These are phyloP conservation scores for Incurvaria masculella DNA, from an alignment of 2,888 invertebrate genomes.

Conservation along the genomic window DNA sequence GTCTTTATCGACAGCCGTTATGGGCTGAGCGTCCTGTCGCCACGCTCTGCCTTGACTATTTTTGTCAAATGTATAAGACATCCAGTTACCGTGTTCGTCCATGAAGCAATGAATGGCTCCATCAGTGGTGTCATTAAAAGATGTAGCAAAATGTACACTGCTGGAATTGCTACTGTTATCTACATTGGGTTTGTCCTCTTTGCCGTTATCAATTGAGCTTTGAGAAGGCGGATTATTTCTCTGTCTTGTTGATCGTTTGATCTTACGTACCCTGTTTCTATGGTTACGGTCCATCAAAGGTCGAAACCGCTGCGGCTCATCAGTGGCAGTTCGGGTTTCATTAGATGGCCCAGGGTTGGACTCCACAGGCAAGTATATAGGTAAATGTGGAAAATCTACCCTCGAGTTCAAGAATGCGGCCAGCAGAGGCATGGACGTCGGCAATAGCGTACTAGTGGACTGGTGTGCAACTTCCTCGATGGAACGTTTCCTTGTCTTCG, in stretches of 20 bases:
- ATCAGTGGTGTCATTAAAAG: slow-evolving; percentile 78
- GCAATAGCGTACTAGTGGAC: slow-evolving; percentile 63
- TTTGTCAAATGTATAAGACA: slow-evolving; percentile 84
- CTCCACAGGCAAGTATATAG: slow-evolving; percentile 36
- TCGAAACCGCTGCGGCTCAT: slow-evolving; percentile 35
- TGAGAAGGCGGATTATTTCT: slow-evolving; percentile 37
- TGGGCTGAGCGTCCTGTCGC: slow-evolving; percentile 39
- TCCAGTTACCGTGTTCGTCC: slow-evolving; percentile 84
- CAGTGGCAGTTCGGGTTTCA: slow-evolving; percentile 28
- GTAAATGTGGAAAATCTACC: slow-evolving; percentile 48
- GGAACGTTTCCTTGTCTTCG: slow-evolving; percentile 47
- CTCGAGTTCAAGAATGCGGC: slow-evolving; percentile 63
- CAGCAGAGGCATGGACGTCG: slow-evolving; percentile 59
- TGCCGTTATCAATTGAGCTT: slow-evolving; percentile 32
- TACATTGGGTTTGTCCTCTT: slow-evolving; percentile 24
- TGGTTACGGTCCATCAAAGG: slow-evolving; percentile 51
- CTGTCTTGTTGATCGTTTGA: slow-evolving; percentile 55
- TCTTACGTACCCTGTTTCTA: slow-evolving; percentile 49
- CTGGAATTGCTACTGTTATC: slow-evolving; percentile 32
- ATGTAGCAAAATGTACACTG: slow-evolving; percentile 67
- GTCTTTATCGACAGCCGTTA: slow-evolving; percentile 31
- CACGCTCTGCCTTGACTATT: slow-evolving; percentile 55
- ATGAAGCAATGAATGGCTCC: slow-evolving; percentile 84
- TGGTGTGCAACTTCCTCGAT: slow-evolving; percentile 62
- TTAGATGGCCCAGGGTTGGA: slow-evolving; percentile 21